Base-by-base conservation (phyloP, 2,888 invertebrate genomes). In the Psococerastis gibbosa region DNA sequence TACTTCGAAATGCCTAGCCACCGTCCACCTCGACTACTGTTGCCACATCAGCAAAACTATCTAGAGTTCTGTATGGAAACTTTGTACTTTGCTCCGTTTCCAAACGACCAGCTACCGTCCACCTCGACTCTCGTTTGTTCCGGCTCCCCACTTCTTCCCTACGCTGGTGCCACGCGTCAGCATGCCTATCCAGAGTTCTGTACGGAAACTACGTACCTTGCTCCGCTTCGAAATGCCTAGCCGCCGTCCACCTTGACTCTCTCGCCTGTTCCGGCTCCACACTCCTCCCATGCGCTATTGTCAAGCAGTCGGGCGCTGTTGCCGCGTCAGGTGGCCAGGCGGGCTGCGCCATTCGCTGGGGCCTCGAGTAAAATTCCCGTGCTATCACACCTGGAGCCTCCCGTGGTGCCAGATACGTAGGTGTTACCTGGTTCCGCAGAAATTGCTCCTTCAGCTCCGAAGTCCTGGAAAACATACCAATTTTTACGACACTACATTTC, bases 401-500 rank as follows among this genome's bases (percentile, higher is more conserved):
- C 46, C 33, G 42, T 68, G 2, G 67, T 65, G 67, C 69, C 68
- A 73, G 44, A 70, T 71, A 44, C 66, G 56, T 70, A 18, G 77
- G 75, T 54, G 74, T 58, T 68, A 75, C 54, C 3, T 81, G 79
- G 51, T 80, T 69, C 57, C 78, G 71, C 46, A 89, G 68, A 61
- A 89, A 89, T 54, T 87, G 87, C 59, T 88, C 87, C 60, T 88
- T 88, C 57, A 87, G 83, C 57, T 87, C 85, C 55, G 83, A 76
- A 56, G 82, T 85, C 60, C 81, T 82, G 52, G 82, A 71, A 27
- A 9, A 6, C 27, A 27, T n/a, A n/a, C n/a, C n/a, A n/a, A n/a
- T n/a, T n/a, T n/a, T n/a, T n/a, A n/a, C n/a, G n/a, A n/a, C n/a
- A n/a, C n/a, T n/a, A n/a, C n/a, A n/a, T n/a, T n/a, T n/a, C n/a